These are phyloP conservation scores for Heliothis subflexa DNA, from an alignment of 1,140 invertebrate genomes.

Conservation along the genomic window DNA sequence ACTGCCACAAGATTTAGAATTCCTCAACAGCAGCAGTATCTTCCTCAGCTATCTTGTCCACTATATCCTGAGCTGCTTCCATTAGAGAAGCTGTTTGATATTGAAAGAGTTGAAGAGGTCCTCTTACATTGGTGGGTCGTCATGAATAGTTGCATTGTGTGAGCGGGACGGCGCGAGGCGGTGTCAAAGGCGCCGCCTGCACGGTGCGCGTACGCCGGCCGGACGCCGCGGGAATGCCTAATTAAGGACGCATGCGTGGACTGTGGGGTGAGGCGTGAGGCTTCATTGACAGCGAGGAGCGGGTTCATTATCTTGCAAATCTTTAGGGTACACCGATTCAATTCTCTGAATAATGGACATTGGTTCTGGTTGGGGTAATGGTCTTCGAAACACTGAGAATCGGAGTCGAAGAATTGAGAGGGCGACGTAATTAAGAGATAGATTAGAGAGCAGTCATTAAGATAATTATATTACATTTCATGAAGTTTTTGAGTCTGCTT, in stretches of 20 bases:
- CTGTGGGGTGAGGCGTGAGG: conserved; percentile 64
- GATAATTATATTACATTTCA: no score
- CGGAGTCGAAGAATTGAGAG: no score
- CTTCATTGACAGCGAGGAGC: conserved; percentile 50
- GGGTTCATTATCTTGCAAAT: not conserved
- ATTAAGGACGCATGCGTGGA: conserved; percentile 85
- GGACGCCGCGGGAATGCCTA: conserved; percentile 83
- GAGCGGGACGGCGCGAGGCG: conserved; percentile 72
- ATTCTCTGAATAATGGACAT: no score
- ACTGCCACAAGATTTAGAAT: conserved; percentile 51
- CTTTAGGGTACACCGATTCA: not conserved
- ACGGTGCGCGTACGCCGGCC: conserved; percentile 79
- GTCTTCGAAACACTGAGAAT: no score
- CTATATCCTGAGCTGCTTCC: conserved; percentile 58
- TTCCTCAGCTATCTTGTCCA: conserved; percentile 59
- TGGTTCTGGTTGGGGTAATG: no score
- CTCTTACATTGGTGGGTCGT: conserved; percentile 54
- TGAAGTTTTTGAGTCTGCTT: no score
- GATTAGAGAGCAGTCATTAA: no score
- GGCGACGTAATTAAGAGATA: no score
- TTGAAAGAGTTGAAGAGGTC: conserved; percentile 70
- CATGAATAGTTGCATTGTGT: conserved; percentile 82
- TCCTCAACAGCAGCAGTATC: conserved; percentile 49
- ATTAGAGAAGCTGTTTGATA: conserved; percentile 71
- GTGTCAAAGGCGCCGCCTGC: conserved; percentile 78